Evolutionary conservation across 2,888 invertebrate genomes (phyloP), one percentile per base, ranked within the genome.

Genomic region (Axea sp.): DNA sequence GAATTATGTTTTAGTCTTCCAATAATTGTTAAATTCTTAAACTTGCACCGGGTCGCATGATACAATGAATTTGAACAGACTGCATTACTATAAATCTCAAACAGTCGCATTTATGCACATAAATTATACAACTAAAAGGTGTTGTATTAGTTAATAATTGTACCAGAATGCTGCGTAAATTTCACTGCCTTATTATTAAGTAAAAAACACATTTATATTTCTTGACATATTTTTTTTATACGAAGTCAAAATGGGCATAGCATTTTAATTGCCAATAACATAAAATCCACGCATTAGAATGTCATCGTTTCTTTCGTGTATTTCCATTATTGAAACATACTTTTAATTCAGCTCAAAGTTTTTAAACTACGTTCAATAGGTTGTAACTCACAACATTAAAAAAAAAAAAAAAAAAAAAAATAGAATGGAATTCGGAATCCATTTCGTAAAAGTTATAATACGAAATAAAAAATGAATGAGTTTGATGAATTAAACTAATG

Each of bases 121-220:
- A 55, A 65, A 65, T 65, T 55, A 55, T 4, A 15, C 30, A 11
- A 6, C 31, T 17, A 17, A 67, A 57, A 67, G 67, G 67, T 55
- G 55, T 47, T 47, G 11, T 47, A 39, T 55, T 47, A 30, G 33
- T 24, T 45, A 11, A 30, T 55, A 55, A 55, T 19, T 37, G 24
- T 4, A 3, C 1, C 24, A 15, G 14, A 28, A 43, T 3, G 8
- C 15, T 3, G 1, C 7, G 17, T n/a, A n/a, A n/a, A n/a, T 5
- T 17, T 22, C 7, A 1, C 11, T n/a, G n/a, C n/a, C n/a, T n/a
- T n/a, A n/a, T n/a, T n/a, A n/a, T n/a, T n/a, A n/a, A n/a, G n/a
- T n/a, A n/a, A n/a, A n/a, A 1, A 49, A n/a, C 9, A 47, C 53
- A 39, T 55, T 55, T 37, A 37, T 37, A 3, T 19, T 3, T 4